Evolutionary conservation across 2,113 vertebrate species (phyloP).

Genomic region (Fukomys damarensis): DNA sequence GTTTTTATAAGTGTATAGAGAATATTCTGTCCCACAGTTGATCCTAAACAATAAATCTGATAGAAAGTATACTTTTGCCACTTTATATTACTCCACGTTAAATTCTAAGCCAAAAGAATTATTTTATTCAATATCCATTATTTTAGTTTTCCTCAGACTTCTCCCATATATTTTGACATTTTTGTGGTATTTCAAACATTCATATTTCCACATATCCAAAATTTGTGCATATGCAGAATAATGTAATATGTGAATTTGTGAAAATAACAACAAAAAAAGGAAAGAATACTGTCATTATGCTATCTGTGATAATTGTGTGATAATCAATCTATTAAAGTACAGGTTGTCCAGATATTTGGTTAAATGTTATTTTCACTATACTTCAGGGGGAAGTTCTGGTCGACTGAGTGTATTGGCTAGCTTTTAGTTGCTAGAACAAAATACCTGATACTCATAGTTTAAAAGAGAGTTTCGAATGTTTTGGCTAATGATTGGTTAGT

Average conservation of each 20-base stretch:
- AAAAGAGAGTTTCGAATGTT: no score
- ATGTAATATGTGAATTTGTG: neutral
- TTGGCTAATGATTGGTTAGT: no score
- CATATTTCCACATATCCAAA: neutral
- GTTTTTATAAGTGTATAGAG: neutral
- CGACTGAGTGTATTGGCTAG: neutral
- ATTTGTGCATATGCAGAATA: neutral
- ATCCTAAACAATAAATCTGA: neutral
- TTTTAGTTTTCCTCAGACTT: neutral
- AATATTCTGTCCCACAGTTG: neutral
- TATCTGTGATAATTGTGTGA: neutral
- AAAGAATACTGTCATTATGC: neutral
- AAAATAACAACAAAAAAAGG: neutral
- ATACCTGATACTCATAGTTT: no score
- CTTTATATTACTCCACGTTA: neutral
- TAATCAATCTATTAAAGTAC: neutral
- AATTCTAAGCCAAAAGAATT: neutral
- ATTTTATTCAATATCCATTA: neutral
- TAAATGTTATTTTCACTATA: neutral
- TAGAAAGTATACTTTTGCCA: neutral
- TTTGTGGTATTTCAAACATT: slow-evolving; percentile 2
- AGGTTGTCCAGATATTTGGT: neutral
- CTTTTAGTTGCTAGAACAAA: no score
- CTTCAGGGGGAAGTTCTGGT: neutral
- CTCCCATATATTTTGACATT: neutral